These are phyloP conservation scores for Corythoichthys haematopterus DNA, from an alignment of 2,113 vertebrate genomes.

Conservation along the genomic window DNA sequence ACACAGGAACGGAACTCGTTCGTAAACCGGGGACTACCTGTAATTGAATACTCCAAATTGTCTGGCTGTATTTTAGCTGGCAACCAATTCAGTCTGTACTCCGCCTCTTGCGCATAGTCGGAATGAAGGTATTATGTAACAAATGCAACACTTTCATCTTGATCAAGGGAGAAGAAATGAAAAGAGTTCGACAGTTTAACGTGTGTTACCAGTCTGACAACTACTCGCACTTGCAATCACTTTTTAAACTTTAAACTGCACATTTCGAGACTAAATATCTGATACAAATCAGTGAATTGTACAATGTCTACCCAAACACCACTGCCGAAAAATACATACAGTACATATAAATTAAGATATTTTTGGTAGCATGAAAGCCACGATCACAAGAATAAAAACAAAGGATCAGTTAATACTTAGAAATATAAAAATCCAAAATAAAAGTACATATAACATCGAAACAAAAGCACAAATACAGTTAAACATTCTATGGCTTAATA, in stretches of 20 bases:
- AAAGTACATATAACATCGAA: background rate
- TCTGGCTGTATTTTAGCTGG: no score
- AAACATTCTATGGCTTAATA: background rate
- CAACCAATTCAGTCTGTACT: no score
- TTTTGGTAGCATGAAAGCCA: background rate
- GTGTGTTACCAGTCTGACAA: background rate
- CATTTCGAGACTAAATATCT: background rate
- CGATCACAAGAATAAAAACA: background rate
- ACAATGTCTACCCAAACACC: background rate
- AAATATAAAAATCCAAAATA: slow-evolving; percentile 3
- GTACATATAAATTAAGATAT: background rate
- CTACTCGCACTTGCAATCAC: background rate
- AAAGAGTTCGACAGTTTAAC: background rate
- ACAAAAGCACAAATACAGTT: background rate
- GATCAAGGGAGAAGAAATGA: background rate
- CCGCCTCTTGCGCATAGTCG: no score
- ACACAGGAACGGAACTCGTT: no score
- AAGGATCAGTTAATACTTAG: background rate
- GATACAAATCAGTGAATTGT: background rate
- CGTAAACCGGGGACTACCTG: no score
- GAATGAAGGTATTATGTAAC: no score
- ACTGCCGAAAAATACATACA: background rate
- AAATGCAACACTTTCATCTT: background rate
- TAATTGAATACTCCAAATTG: no score
- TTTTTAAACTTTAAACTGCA: background rate